These are phyloP conservation scores for Metopia argyrocephala DNA, from an alignment of 2,888 invertebrate genomes.

Conservation along the genomic window DNA sequence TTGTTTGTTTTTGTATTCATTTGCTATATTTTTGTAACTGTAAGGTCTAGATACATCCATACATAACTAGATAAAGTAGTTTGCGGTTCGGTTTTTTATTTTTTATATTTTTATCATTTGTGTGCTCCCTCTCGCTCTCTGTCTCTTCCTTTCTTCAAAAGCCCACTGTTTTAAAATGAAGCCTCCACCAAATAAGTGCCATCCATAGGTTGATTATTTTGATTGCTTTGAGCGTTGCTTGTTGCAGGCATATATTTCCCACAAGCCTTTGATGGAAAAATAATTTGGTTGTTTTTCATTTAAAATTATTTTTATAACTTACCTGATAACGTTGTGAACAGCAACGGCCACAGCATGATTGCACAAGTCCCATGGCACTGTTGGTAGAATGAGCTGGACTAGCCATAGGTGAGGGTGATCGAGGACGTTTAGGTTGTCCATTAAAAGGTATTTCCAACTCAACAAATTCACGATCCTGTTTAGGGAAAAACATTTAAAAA, in stretches of 20 bases:
- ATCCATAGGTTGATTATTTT: conserved; percentile 90
- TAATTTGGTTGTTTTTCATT: too few relatives aligned
- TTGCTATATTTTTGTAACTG: conserved; percentile 2
- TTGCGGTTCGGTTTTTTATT: conserved; percentile 48
- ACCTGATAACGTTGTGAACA: conserved; percentile 94
- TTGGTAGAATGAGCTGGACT: conserved; percentile 92
- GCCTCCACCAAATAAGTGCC: conserved; percentile 92
- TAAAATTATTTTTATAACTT: neutral
- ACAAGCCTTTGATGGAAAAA: conserved; percentile 83
- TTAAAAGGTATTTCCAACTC: conserved; percentile 97
- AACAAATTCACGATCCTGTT: conserved; percentile 95
- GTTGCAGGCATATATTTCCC: conserved; percentile 93
- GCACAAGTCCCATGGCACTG: conserved; percentile 84
- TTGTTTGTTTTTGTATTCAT: neutral
- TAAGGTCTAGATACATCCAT: conserved; percentile 30
- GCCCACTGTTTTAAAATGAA: conserved; percentile 89
- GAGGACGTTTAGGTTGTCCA: conserved; percentile 94
- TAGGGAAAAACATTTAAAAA: neutral
- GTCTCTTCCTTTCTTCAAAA: neutral
- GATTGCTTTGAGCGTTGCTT: conserved; percentile 88
- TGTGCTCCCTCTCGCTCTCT: neutral
- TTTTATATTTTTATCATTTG: conserved; percentile 57
- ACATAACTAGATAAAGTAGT: conserved; percentile 61
- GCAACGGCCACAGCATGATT: conserved; percentile 91
- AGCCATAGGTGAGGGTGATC: conserved; percentile 91